Evolutionary conservation across 2,888 invertebrate genomes (phyloP), one percentile per base, ranked within the genome.

Genomic region (Crioceris asparagi): DNA sequence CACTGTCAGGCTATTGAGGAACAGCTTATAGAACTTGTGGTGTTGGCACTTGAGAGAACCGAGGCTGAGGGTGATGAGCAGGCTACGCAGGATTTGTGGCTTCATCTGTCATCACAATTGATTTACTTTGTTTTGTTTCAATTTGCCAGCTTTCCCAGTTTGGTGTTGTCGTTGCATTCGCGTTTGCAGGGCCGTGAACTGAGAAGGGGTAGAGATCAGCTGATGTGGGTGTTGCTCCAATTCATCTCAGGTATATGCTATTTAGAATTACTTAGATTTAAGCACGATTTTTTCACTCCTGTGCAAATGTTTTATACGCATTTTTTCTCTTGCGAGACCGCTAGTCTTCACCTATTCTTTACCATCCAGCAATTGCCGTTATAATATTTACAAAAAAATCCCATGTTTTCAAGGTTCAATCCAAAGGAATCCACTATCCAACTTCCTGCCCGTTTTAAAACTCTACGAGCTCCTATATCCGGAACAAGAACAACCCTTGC

Each of bases 151-250:
- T 96, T 96, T 57, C 86, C 90, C 19, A 88, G 87, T 12, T 11
- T 32, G 27, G 38, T 96, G 0, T 75, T 84, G 68, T 82, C 87
- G 0, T 70, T 96, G 19, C 86, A 91, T 60, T 83, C 85, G 40
- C 88, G 62, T 18, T 39, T 50, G 21, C 43, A 53, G 44, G 51
- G 54, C 11, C 42, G 83, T 48, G 87, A 90, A 55, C 69, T 92
- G 58, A 75, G 83, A 41, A 86, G 88, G 62, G 93, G 94, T 0
- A 71, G 97, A 32, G 96, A 96, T 65, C 93, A 97, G 55, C 68
- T 98, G n/a, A 97, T 98, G 96, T 97, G 97, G 96, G 86, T 93
- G 14, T 68, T 97, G 12, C 68, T 98, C 29, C 97, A 98, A 66
- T 96, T 93, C 56, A 90, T 97, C 52, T 94, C 96, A 0, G 27